Evolutionary conservation across 1,140 invertebrate genomes (phyloP), one percentile per base, ranked within the genome.

Genomic region (Dendroctonus valens): DNA sequence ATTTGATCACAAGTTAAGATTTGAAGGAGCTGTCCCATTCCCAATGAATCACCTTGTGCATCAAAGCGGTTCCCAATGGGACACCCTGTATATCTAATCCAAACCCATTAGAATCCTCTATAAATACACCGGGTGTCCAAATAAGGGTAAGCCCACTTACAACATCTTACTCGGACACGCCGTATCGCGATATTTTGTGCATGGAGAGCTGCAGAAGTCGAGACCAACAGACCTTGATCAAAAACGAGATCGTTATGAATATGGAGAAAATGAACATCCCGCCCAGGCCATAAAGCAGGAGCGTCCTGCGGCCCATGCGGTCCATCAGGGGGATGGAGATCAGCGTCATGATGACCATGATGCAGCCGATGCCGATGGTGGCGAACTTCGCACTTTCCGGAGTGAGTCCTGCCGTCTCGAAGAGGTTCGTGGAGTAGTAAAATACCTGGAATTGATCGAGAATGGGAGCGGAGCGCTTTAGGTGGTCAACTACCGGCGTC

Each of bases 201-300:
- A 26, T 26, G 26, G 26, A 26, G 26, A 26, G 26, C 26, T 26
- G 26, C 3, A 26, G 26, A 26, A 1, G 26, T 26, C 3, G 26
- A 26, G 26, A 26, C 26, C 48, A 72, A 77, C 77, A 65, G 73
- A 79, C 77, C 77, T 79, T 79, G 69, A 79, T 79, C 53, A 79
- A 65, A 70, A 79, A 78, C 64, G 76, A 78, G 81, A 98, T 96
- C 68, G 95, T 97, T 80, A 98, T 94, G 83, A 97, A 93, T 77
- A 98, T 92, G 77, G 95, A 96, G 82, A 97, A 96, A 79, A 97
- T 91, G 81, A 96, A 96, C 94, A 98, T 98, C 76, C 94, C 93
- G 72, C 93, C 91, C 70, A 98, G 87, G 65, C 96, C 96, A 73
- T 94, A 93, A 9, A 99, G 85, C 76, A 97, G 94, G n/a, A 98